These are phyloP conservation scores for Melinaea marsaeus DNA, from an alignment of 2,888 invertebrate species.

Conservation along the genomic window DNA sequence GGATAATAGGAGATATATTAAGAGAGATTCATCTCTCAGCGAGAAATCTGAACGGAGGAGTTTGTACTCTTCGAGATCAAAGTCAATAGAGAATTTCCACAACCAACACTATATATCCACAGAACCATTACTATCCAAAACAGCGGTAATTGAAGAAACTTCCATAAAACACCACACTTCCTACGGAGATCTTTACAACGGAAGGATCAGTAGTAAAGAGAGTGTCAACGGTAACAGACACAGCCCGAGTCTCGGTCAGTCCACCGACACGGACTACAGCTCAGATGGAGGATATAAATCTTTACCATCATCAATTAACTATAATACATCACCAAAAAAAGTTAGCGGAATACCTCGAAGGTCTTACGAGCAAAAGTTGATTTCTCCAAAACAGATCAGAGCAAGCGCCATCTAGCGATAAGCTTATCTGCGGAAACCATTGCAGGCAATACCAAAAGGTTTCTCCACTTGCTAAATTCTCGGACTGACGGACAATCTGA, in stretches of 20 bases:
- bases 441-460: slow-evolving; percentile 33
- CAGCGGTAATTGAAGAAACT: slow-evolving; percentile 57
- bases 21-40: slow-evolving; percentile 63
- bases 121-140: slow-evolving; percentile 49
- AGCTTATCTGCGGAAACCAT: slow-evolving; percentile 27
- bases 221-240: slow-evolving; percentile 65
- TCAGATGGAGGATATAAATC: slow-evolving; percentile 76
- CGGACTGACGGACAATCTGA: slow-evolving; percentile 1
- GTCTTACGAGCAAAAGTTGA: slow-evolving; percentile 69
- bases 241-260: slow-evolving; percentile 67
- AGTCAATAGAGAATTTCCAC: slow-evolving; percentile 74
- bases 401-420: slow-evolving; percentile 59
- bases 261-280: slow-evolving; percentile 73
- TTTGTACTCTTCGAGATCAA: slow-evolving; percentile 61
- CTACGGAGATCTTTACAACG: slow-evolving; percentile 68
- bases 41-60: slow-evolving; percentile 56
- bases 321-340: slow-evolving; percentile 62
- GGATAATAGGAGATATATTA: slow-evolving; percentile 55
- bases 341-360: slow-evolving; percentile 72
- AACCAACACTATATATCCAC: slow-evolving; percentile 49
- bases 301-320: slow-evolving; percentile 72
- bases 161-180: slow-evolving; percentile 70
- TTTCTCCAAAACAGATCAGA: slow-evolving; percentile 66
- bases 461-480: neutral
- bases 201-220: slow-evolving; percentile 65